Base-by-base conservation (phyloP, 2,797 vertebrate species). In the Lutra lutra region DNA sequence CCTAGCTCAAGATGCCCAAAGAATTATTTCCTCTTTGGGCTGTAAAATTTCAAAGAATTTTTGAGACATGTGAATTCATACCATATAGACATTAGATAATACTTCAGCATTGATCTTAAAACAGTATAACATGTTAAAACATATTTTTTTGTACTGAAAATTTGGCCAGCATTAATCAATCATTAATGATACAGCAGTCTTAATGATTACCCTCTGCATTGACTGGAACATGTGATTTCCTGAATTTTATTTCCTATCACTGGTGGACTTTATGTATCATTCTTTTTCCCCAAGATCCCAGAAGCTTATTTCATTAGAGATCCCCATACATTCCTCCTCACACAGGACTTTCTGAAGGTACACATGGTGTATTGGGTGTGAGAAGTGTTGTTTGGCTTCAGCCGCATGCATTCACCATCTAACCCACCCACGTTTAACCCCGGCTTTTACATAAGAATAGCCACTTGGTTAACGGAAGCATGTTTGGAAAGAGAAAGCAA, bases 401-500 rank as follows among this genome's bases (percentile, higher is more conserved):
- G 98, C 98, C 98, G 98, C 98, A 99, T 99, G 99, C 99, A 99
- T 99, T 99, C 99, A 98, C 99, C 99, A 99, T 99, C 29, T 99
- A 99, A 99, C 98, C 98, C 99, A 99, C 99, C 98, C 99, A 99
- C 98, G 94, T 98, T 78, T 98, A 99, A 99, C 48, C 98, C 98
- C 98, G 94, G 97, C 97, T 98, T 98, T 98, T 99, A 99, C 99
- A 98, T 99, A 98, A 99, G 98, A 99, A 99, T 98, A 99, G 99
- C 99, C 99, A 99, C 99, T 98, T 99, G 98, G 99, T 98, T 99
- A 99, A 99, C 98, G 99, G 99, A 99, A 99, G 99, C 99, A 99
- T 99, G 99, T 97, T 99, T 99, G 99, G 99, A 99, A 99, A 99
- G 99, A 99, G 99, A 99, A 99, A 99, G 99, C 99, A 99, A 99